Base-by-base conservation (phyloP, 2,113 vertebrate species). In the Anser cygnoides region DNA sequence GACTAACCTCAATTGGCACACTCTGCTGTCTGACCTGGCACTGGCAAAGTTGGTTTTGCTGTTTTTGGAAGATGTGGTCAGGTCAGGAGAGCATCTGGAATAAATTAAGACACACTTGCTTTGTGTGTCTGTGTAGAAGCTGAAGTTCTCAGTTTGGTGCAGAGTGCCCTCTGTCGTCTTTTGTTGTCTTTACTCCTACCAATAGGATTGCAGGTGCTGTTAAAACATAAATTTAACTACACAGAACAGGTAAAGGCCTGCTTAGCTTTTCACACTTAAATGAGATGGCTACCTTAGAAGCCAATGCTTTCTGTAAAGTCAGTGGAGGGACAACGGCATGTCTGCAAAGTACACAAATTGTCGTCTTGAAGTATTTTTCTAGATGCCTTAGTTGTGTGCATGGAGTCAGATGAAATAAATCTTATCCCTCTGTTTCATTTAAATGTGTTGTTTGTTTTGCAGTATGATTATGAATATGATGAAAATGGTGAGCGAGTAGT, bases 401-500 rank as follows among this genome's bases (percentile, higher is more conserved):
- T 6, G 13, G 41, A 5, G 41, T 46, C 37, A 54, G 39, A 10
- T 5, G 13, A 33, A 35, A 55, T 76, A 41, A 58, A 44, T 83
- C 12, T 28, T 37, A 11, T 11, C 13, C 25, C 25, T 86, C 65
- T 44, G 29, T 73, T 94, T 82, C 26, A 35, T 65, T 88, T 94
- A 58, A 61, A 6, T 13, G 28, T 37, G 6, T 79, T 91, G 90
- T 77, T 96, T 71, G 72, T 78, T 90, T 95, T 95, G 26, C 97
- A 99, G 99, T 99, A 99, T 71, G 99, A 99, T 97, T 99, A 99
- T 4, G 99, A 99, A 96, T 99, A 99, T 44, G 99, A 99, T 33
- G 99, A 99, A 97, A 99, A 99, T 4, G 99, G 99, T 1, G 99
- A 99, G 89, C 98, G 98, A 97, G 98, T 99, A 71, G 73, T 99